Evolutionary conservation across 2,888 invertebrate genomes (phyloP).

Genomic region (Podotricha telesiphe): DNA sequence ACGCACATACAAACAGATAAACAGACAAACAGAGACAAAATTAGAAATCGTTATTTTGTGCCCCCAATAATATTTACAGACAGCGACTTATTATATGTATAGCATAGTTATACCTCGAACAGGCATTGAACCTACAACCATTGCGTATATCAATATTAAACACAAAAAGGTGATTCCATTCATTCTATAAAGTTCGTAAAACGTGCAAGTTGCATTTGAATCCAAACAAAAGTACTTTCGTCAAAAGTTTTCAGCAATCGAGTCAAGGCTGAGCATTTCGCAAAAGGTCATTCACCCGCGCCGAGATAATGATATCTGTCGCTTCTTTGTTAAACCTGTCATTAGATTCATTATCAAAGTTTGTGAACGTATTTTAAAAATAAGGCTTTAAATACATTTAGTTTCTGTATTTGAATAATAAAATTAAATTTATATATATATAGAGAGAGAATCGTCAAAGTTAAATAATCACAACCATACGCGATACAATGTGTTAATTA

Average conservation of each 20-base stretch:
- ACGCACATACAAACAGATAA: too few relatives aligned
- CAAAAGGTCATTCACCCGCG: conserved; percentile 36
- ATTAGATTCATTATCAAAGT: conserved; percentile 10
- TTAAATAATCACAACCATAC: too few relatives aligned
- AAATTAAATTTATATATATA: too few relatives aligned
- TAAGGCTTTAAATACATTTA: conserved; percentile 7
- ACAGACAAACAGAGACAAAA: too few relatives aligned
- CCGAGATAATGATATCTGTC: conserved; percentile 28
- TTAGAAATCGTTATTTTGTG: too few relatives aligned
- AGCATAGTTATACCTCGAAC: neutral
- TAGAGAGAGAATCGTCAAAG: too few relatives aligned
- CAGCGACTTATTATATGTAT: too few relatives aligned
- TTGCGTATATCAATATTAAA: neutral
- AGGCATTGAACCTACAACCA: too few relatives aligned
- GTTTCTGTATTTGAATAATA: too few relatives aligned
- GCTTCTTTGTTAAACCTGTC: conserved; percentile 29
- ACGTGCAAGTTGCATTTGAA: neutral
- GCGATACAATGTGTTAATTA: too few relatives aligned
- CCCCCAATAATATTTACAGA: too few relatives aligned
- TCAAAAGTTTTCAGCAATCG: conserved; percentile 20
- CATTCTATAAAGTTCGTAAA: neutral
- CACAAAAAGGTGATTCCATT: too few relatives aligned
- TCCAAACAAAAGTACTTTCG: conserved; percentile 9
- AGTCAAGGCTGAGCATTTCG: conserved; percentile 36
- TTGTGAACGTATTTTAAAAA: conserved; percentile 14